Conservation (phyloP, 2,888 invertebrate species). For the Ornithoptera priamus region DNA sequence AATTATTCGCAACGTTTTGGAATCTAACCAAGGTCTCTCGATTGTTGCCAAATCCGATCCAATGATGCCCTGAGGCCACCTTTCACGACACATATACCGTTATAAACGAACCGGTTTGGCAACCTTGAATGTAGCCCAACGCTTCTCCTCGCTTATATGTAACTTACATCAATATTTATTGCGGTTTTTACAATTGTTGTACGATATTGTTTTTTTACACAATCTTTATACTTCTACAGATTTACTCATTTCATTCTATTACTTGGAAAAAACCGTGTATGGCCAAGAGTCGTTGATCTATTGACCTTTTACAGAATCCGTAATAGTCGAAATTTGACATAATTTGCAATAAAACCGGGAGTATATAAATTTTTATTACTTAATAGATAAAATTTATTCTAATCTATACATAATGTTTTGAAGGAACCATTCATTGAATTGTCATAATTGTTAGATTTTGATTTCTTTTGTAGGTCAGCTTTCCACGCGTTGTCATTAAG, state of each 20-base stretch:
- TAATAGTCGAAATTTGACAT: no score
- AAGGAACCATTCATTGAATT: constrained; percentile 78
- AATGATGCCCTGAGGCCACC: neutral
- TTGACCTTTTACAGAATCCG: no score
- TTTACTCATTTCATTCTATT: no score
- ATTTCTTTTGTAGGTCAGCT: constrained; percentile 76
- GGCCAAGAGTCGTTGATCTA: no score
- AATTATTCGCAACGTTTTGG: neutral
- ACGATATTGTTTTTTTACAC: neutral
- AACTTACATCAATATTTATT: neutral
- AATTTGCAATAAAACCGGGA: no score
- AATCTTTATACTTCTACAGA: no score
- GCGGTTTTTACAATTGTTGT: neutral
- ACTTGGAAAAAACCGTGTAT: no score
- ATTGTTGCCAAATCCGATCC: neutral
- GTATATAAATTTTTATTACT: neutral
- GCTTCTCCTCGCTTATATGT: neutral
- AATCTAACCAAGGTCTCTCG: neutral
- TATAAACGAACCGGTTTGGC: neutral
- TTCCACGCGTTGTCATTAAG: constrained; percentile 79
- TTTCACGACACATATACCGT: neutral
- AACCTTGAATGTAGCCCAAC: neutral
- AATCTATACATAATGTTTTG: constrained; percentile 78
- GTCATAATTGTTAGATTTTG: constrained; percentile 47
- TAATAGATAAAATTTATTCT: constrained; percentile 24